A percentile compares a stretch with the other conserved stretches of the same genome.
phyloP scores from a whole-genome alignment of 2,888 invertebrate species.

The Pasiphila rectangulata region DNA sequence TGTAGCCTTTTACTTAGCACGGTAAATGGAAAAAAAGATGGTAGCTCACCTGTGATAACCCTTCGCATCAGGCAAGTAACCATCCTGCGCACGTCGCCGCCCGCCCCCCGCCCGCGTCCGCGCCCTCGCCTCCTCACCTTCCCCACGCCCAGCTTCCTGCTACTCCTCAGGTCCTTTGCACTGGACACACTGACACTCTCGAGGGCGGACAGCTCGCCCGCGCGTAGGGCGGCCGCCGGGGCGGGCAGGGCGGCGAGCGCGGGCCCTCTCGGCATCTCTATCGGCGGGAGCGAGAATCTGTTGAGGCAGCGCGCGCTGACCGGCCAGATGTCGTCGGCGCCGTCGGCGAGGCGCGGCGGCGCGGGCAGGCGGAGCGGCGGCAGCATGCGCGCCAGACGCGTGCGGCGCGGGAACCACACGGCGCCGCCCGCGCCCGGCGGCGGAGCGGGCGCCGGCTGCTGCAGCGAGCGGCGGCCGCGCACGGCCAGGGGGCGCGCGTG shows the following conservation, averaged over 20 bases:
- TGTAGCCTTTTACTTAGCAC: too few species aligned
- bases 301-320: constrained; percentile 48
- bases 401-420: constrained; percentile 50
- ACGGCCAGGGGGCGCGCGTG: constrained; percentile 40
- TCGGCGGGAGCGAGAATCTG: constrained; percentile 51
- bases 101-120: constrained; percentile 24
- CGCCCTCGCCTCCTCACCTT: constrained; percentile 17
- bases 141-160: constrained; percentile 6
- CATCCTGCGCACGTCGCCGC: constrained; percentile 50
- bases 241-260: constrained; percentile 13
- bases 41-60: constrained; percentile 52
- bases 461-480: constrained; percentile 40
- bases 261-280: constrained; percentile 47
- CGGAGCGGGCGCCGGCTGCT: constrained; percentile 34
- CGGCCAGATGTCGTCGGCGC: constrained; percentile 56
- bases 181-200: neutral
- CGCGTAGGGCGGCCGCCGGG: constrained; percentile 14
- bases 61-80: constrained; percentile 57
- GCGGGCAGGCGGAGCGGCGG: constrained; percentile 62
- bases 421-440: constrained; percentile 44
- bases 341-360: constrained; percentile 40
- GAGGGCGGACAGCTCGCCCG: neutral
- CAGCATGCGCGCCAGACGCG: constrained; percentile 52
- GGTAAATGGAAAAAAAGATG: too few species aligned
- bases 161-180: constrained; percentile 1